Conservation (phyloP, 2,888 invertebrate species). For the Pachycephus smyrnensis region DNA sequence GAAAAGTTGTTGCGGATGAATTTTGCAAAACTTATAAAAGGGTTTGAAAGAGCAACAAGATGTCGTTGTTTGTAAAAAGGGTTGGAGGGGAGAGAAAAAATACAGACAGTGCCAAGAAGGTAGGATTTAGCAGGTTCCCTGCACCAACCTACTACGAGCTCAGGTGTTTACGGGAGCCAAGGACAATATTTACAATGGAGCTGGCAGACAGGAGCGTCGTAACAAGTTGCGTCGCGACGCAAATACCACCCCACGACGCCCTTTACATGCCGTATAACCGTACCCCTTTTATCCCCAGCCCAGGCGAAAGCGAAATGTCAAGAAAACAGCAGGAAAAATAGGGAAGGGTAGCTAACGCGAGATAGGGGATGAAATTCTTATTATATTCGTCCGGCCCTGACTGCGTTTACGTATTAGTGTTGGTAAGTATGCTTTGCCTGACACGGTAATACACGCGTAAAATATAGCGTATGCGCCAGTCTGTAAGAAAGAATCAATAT, state of each 20-base stretch:
- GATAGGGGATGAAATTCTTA: background rate
- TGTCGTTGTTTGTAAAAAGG: background rate
- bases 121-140: background rate
- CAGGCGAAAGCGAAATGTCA: background rate
- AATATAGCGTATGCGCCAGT: background rate
- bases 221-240: background rate
- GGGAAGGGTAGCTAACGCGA: background rate
- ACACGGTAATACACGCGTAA: background rate
- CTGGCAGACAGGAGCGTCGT: background rate
- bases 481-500: background rate
- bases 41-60: background rate
- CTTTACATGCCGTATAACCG: background rate
- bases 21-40: background rate
- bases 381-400: background rate
- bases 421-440: background rate
- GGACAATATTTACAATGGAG: background rate
- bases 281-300: background rate
- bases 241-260: background rate
- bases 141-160: background rate
- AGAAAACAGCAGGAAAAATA: background rate
- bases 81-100: background rate
- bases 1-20: background rate
- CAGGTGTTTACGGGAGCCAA: background rate
- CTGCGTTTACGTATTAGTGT: background rate
- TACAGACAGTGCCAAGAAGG: background rate